Percentiles rank a stretch among this genome's conserved stretches.
Conservation (phyloP, 1,140 invertebrate genomes). For the Sinella curviseta region DNA sequence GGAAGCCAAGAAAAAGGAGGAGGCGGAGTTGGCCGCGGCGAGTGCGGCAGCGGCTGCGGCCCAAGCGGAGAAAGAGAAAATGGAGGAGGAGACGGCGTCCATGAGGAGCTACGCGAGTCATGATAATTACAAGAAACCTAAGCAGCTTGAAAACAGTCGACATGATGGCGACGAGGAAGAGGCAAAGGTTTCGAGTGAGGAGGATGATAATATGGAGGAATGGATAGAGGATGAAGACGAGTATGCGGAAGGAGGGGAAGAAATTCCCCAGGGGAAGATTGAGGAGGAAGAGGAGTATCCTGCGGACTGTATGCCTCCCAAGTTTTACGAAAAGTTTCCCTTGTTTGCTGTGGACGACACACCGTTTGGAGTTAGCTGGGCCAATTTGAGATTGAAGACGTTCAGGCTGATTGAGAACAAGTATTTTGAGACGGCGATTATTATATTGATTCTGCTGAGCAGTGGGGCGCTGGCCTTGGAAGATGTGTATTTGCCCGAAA, state of each 20-base stretch:
- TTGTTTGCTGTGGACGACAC: conserved; percentile 78
- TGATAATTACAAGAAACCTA: conserved; percentile 82
- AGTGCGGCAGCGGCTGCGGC: too few species aligned
- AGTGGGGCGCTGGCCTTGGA: conserved; percentile 94
- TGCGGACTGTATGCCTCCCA: conserved; percentile 84
- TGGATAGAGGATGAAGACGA: conserved; percentile 58
- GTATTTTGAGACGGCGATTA: conserved; percentile 98
- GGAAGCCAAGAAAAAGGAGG: too few species aligned
- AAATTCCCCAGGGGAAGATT: too few species aligned
- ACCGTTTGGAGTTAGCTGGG: conserved; percentile 90
- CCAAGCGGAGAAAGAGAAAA: too few species aligned
- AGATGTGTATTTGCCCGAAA: conserved; percentile 85
- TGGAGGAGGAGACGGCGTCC: conserved; percentile 40
- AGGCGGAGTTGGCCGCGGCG: too few species aligned
- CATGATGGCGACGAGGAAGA: conserved; percentile 82
- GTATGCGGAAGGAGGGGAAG: too few species aligned
- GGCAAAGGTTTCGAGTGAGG: conserved; percentile 61
- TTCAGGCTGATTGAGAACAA: conserved; percentile 95
- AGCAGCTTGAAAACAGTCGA: conserved; percentile 78
- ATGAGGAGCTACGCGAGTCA: conserved; percentile 89
- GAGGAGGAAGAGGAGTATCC: conserved; percentile 73
- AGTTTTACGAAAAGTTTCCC: conserved; percentile 80
- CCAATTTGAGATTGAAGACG: conserved; percentile 83
- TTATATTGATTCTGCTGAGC: conserved; percentile 94
- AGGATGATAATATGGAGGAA: too few species aligned